Conservation (phyloP, 1,140 invertebrate genomes). For the Macrosteles quadrilineatus region DNA sequence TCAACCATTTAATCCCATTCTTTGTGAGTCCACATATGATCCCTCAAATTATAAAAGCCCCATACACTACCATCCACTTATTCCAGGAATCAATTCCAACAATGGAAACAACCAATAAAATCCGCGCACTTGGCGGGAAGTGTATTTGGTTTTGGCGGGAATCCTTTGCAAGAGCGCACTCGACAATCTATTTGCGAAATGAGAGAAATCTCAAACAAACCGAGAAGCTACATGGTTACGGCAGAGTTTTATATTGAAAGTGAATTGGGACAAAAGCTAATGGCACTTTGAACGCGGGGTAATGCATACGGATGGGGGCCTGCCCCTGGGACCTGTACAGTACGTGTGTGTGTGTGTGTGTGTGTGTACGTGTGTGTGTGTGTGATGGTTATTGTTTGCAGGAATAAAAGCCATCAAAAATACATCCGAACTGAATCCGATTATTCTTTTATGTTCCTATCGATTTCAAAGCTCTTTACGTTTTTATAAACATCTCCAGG, state of each 20-base stretch:
- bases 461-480: not conserved
- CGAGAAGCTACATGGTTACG: too few species aligned
- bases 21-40: too few species aligned
- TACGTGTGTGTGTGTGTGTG: not conserved
- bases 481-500: too few species aligned
- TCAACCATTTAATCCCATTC: too few species aligned
- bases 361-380: not conserved
- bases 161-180: too few species aligned
- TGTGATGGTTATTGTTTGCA: not conserved
- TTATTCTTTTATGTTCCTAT: not conserved
- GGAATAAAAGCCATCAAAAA: not conserved
- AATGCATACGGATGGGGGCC: not conserved
- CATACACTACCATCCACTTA: too few species aligned
- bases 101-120: too few species aligned
- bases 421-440: not conserved
- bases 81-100: too few species aligned
- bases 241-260: not conserved
- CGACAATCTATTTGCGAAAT: too few species aligned
- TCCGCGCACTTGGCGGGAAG: too few species aligned
- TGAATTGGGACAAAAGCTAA: constrained; percentile 18
- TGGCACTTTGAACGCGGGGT: constrained; percentile 4
- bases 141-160: too few species aligned
- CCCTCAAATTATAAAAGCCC: too few species aligned
- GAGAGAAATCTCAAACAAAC: not conserved
- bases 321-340: not conserved